Percentiles rank a stretch among this genome's conserved stretches.
These are phyloP conservation scores for Nemurella pictetii DNA, from an alignment of 2,888 invertebrate genomes.

Conservation along the genomic window DNA sequence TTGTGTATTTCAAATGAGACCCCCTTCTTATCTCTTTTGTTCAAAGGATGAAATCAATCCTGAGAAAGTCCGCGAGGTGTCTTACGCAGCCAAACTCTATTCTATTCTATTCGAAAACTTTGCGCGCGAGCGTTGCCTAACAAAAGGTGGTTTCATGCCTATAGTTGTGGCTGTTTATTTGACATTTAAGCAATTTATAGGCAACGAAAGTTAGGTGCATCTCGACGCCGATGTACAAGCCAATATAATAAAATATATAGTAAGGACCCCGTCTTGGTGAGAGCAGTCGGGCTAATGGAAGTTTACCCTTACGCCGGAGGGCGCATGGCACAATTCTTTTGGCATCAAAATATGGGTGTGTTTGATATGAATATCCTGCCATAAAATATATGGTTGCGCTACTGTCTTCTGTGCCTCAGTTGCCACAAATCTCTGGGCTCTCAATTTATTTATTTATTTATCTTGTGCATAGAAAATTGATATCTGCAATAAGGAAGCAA, in stretches of 20 bases:
- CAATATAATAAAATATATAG: conserved; percentile 16
- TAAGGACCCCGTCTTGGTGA: not conserved
- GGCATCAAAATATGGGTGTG: not conserved
- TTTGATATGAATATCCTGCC: not conserved
- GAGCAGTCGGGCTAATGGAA: not conserved
- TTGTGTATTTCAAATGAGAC: conserved; percentile 22
- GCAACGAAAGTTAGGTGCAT: conserved; percentile 5
- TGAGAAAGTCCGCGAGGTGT: conserved; percentile 28
- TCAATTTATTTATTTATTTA: not conserved
- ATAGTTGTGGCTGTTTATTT: conserved; percentile 27
- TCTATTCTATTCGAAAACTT: conserved; percentile 13
- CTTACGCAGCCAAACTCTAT: conserved; percentile 21
- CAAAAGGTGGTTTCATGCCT: conserved; percentile 25
- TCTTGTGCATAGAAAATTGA: too few relatives aligned
- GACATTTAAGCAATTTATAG: conserved; percentile 30
- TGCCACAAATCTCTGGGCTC: not conserved
- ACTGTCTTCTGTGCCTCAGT: not conserved
- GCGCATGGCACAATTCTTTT: too few relatives aligned
- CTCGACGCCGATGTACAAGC: conserved; percentile 22
- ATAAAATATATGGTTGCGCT: not conserved
- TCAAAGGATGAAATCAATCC: conserved; percentile 29
- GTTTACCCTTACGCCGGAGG: not conserved
- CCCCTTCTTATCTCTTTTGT: conserved; percentile 31
- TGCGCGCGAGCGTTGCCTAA: not conserved
- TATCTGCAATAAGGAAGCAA: too few relatives aligned